Conservation (phyloP, 92 coral and sea anemone species). For the Palythoa heliodiscus region DNA sequence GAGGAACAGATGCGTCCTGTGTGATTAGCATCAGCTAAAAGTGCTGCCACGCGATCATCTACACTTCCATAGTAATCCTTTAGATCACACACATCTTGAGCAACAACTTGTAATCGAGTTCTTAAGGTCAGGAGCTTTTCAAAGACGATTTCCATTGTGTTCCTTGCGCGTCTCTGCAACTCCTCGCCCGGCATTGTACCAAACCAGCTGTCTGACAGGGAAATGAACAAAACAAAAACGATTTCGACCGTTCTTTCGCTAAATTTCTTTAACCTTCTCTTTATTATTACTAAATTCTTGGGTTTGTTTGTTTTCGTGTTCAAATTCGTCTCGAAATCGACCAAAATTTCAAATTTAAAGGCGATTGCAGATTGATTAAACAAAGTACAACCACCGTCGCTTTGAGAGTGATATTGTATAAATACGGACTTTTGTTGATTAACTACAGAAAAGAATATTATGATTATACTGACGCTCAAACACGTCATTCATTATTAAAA, state of each 20-base stretch:
- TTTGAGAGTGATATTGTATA: neutral
- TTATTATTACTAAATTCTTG: neutral
- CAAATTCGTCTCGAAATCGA: neutral
- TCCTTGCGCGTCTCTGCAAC: neutral
- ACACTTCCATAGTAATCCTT: slow-evolving; percentile 30
- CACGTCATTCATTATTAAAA: slow-evolving; percentile 30
- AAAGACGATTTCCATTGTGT: slow-evolving; percentile 1
- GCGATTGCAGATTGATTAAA: neutral
- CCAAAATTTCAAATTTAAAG: neutral
- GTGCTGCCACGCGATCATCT: slow-evolving; percentile 24
- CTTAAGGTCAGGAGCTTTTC: slow-evolving; percentile 20
- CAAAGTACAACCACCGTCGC: neutral
- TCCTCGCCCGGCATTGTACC: slow-evolving; percentile 29
- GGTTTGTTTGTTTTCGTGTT: neutral
- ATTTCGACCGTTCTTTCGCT: neutral
- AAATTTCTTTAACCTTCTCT: neutral
- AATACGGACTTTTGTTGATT: slow-evolving; percentile 22
- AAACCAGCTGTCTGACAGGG: neutral
- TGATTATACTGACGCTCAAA: slow-evolving; percentile 31
- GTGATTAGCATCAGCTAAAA: neutral
- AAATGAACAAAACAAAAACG: neutral
- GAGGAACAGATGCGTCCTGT: slow-evolving; percentile 15
- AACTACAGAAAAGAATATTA: neutral
- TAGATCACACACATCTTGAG: slow-evolving; percentile 23
- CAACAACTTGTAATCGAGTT: slow-evolving; percentile 7